Conservation (phyloP, 2,888 invertebrate species). For the Ditylenchus weischeri region DNA sequence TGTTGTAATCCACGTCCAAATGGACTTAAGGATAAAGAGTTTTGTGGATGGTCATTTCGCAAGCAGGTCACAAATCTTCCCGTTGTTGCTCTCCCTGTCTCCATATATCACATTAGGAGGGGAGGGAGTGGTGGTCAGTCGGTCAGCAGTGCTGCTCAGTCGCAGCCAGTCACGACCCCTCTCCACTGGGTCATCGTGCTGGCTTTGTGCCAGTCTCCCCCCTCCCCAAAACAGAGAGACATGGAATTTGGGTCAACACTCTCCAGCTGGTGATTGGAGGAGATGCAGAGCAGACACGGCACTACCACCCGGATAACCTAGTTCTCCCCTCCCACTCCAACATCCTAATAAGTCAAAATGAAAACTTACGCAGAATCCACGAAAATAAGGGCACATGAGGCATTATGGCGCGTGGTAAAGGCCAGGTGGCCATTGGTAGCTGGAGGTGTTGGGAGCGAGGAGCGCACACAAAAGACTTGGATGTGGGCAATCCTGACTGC, state of each 20-base stretch:
- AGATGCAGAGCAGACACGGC: conserved; percentile 2
- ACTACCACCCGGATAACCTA: not conserved
- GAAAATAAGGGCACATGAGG: conserved; percentile 53
- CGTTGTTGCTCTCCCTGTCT: no score
- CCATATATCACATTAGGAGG: no score
- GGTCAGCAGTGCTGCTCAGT: conserved; percentile 8
- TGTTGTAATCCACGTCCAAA: no score
- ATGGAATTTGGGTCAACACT: conserved; percentile 11
- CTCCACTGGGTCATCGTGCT: conserved; percentile 10
- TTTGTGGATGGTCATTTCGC: not conserved
- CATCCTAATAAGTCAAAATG: not conserved
- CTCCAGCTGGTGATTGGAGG: conserved; percentile 1
- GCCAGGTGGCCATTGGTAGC: conserved; percentile 30
- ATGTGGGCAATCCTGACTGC: conserved; percentile 27
- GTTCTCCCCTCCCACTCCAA: not conserved
- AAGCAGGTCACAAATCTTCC: no score
- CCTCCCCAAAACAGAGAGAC: not conserved
- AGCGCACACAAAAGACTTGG: conserved; percentile 28
- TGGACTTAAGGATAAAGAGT: not conserved
- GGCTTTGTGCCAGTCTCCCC: conserved; percentile 10
- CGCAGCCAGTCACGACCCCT: conserved; percentile 1
- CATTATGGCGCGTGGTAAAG: conserved; percentile 56
- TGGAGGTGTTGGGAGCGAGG: conserved; percentile 5
- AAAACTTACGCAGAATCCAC: conserved; percentile 54
- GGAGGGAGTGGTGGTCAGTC: conserved; percentile 15